Conservation (phyloP, 2,888 invertebrate species). For the Hedya salicella region DNA sequence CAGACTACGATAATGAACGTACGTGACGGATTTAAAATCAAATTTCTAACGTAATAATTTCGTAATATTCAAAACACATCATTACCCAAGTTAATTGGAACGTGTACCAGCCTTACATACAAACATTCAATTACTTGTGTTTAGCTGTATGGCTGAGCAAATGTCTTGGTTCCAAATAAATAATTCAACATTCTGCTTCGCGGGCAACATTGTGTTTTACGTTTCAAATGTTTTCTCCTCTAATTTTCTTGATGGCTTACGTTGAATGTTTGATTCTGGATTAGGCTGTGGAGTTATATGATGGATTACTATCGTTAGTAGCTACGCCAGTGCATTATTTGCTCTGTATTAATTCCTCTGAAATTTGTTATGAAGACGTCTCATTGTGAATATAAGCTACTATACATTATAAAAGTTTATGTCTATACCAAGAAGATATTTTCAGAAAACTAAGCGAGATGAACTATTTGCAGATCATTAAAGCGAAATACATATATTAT, state of each 20-base stretch:
- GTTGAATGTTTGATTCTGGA: constrained; percentile 12
- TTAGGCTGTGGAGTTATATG: neutral
- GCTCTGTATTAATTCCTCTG: neutral
- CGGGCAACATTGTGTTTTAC: constrained; percentile 44
- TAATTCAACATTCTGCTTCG: constrained; percentile 49
- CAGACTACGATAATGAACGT: neutral
- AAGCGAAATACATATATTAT: neutral
- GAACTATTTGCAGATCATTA: too few species aligned
- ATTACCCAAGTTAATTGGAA: constrained; percentile 16
- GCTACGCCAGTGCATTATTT: neutral
- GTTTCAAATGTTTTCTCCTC: constrained; percentile 37
- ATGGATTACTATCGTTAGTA: neutral
- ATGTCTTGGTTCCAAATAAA: constrained; percentile 48
- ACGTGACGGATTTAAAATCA: neutral
- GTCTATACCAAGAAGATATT: too few species aligned
- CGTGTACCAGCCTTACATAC: constrained; percentile 36
- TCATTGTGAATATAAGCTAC: too few species aligned
- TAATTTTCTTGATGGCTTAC: constrained; percentile 22
- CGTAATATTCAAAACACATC: constrained; percentile 17
- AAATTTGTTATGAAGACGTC: neutral
- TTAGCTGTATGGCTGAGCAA: constrained; percentile 44
- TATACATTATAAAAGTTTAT: too few species aligned
- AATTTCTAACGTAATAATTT: constrained; percentile 8
- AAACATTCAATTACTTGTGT: constrained; percentile 53
- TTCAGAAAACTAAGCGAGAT: too few species aligned